Evolutionary conservation across 2,888 invertebrate genomes (phyloP).

Genomic region (Polydrusus cervinus): DNA sequence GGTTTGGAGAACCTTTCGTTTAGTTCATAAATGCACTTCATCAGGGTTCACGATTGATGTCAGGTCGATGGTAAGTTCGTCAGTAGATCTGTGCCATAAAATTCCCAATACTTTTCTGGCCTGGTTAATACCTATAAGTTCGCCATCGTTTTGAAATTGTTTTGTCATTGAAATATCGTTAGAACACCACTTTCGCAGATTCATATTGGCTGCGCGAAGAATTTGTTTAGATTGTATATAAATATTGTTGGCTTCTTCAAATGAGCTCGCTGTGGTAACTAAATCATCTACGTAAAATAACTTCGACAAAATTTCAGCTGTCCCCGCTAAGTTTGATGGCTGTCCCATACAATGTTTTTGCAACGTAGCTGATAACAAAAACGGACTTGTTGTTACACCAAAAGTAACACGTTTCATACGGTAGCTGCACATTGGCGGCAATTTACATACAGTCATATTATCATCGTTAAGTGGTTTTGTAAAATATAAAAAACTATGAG

Average conservation of each 20-base stretch:
- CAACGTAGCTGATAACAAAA: neutral
- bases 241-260: neutral
- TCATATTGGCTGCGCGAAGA: neutral
- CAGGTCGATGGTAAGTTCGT: neutral
- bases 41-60: neutral
- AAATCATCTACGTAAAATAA: neutral
- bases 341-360: neutral
- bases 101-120: neutral
- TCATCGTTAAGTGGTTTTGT: neutral
- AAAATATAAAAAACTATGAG: neutral
- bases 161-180: neutral
- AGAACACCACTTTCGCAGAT: neutral
- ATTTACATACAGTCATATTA: neutral
- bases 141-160: neutral
- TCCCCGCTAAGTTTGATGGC: neutral
- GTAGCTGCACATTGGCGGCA: neutral
- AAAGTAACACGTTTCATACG: neutral
- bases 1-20: neutral
- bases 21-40: too few relatives aligned
- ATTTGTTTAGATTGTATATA: neutral
- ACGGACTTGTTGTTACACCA: neutral
- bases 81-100: neutral
- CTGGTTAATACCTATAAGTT: neutral
- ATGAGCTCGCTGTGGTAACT: neutral
- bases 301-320: neutral